Percentiles rank a stretch among this genome's conserved stretches.
Evolutionary conservation across 2,888 invertebrate genomes (phyloP).

Genomic region (Bembecia ichneumoniformis): DNA sequence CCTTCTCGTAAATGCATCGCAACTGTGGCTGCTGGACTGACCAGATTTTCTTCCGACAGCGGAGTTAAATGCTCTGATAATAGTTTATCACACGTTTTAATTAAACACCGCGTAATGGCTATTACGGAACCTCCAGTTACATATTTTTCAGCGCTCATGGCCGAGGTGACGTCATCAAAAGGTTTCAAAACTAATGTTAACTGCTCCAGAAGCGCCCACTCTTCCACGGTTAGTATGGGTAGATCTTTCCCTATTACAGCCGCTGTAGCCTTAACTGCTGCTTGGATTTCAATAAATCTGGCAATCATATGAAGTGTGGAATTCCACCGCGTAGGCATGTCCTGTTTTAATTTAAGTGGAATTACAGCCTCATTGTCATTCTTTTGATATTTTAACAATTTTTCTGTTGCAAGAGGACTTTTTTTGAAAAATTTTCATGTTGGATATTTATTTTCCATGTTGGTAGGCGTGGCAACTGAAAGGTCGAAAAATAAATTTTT

Average conservation of each 20-base stretch:
- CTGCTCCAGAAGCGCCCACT: conserved; percentile 6
- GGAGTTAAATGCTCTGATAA: conserved; percentile 1
- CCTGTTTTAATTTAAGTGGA: conserved; percentile 13
- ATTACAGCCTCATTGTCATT: conserved; percentile 1
- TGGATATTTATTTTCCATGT: too few relatives aligned
- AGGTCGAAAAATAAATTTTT: too few relatives aligned
- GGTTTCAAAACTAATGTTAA: conserved; percentile 3
- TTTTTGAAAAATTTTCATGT: conserved; percentile 15
- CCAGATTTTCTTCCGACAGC: conserved; percentile 1
- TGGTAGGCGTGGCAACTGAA: too few relatives aligned
- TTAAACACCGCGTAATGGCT: conserved; percentile 1
- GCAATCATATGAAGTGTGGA: conserved; percentile 16
- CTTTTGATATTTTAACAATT: conserved; percentile 10
- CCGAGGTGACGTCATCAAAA: conserved; percentile 4
- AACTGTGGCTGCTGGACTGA: conserved; percentile 4
- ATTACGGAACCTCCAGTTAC: conserved; percentile 5
- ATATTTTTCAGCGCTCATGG: conserved; percentile 6
- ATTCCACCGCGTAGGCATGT: conserved; percentile 20
- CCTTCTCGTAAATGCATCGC: conserved; percentile 2
- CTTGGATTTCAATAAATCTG: conserved; percentile 14
- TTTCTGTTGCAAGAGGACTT: conserved; percentile 8
- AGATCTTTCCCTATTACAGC: conserved; percentile 12
- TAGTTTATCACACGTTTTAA: conserved; percentile 2
- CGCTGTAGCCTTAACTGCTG: conserved; percentile 9
- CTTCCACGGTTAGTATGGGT: conserved; percentile 8